Base-by-base conservation (phyloP, 2,888 invertebrate species). In the Apodemia zela region DNA sequence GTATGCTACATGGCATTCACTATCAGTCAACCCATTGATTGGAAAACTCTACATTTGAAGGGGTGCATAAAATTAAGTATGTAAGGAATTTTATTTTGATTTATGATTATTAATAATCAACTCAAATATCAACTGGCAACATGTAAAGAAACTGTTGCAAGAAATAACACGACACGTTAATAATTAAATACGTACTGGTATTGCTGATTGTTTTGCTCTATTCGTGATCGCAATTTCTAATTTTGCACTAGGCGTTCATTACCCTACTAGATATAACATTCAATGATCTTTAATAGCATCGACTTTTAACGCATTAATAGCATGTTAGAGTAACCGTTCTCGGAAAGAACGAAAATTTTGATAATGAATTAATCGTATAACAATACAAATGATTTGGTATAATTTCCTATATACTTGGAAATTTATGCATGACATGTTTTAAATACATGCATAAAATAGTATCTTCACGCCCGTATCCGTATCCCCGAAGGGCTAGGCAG, bases 221-320 rank as follows among this genome's bases (percentile, higher is more conserved):
- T 57, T 57, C 8, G n/a, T n/a, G 57, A 25, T 15, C 29, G 29
- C 29, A 15, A 29, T 15, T 21, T 54, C 57, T 57, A 57, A 57
- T 57, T 57, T 57, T 29, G 21, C 29, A 13, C 29, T 57, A 57
- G 57, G 57, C 57, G 57, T 57, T 57, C 57, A 57, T 57, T 57
- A 57, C 25, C 57, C 57, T 29, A 57, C 25, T 57, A n/a, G 57
- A 57, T 29, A n/a, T 21, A 57, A 29, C 57, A 29, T 25, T 25
- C 57, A 29, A n/a, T 57, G 57, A 25, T 57, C 57, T n/a, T 54
- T 54, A 25, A 54, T 54, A 29, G 51, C 18, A 10, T 18, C 25
- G 2, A n/a, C n/a, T n/a, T n/a, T n/a, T n/a, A n/a, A 25, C 25
- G 25, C 3, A 3, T 3, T 25, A 25, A 25, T 25, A 25, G 3